Evolutionary conservation across 2,113 vertebrate species (phyloP).

Genomic region (Psophia crepitans): DNA sequence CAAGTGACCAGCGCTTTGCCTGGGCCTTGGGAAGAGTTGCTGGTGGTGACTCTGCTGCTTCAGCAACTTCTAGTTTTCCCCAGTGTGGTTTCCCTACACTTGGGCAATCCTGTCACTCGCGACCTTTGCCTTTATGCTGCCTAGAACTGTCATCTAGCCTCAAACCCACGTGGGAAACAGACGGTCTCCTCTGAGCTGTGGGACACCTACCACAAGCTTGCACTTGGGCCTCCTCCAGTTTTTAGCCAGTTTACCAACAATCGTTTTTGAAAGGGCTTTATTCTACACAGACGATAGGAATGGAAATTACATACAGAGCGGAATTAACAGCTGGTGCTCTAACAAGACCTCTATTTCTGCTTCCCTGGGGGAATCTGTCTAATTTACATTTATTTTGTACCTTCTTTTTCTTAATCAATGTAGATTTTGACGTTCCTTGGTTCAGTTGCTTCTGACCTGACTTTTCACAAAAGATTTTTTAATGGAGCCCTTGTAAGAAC

Average conservation of each 20-base stretch:
- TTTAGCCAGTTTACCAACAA: background rate
- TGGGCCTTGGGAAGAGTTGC: background rate
- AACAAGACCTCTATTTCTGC: background rate
- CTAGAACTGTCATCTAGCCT: conserved; percentile 20
- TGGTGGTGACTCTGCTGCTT: conserved; percentile 34
- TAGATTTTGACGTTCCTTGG: background rate
- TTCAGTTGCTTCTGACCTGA: background rate
- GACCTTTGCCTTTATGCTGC: background rate
- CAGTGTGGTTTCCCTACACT: background rate
- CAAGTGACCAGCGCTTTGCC: background rate
- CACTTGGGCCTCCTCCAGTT: conserved; percentile 6
- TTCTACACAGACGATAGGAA: background rate
- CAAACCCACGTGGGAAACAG: conserved; percentile 18
- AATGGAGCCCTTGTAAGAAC: background rate
- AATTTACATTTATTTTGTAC: background rate
- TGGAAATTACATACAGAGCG: conserved; percentile 25
- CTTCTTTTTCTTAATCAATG: background rate
- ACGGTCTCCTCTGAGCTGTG: background rate
- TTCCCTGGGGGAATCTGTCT: background rate
- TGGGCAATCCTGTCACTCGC: background rate
- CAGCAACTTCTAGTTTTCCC: conserved; percentile 26
- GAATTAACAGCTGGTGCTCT: conserved; percentile 26
- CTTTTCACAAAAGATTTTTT: background rate
- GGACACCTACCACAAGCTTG: conserved; percentile 30
- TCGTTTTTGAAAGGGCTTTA: background rate